phyloP scores from a whole-genome alignment of 2,888 invertebrate species.

The Euproctis similis region DNA sequence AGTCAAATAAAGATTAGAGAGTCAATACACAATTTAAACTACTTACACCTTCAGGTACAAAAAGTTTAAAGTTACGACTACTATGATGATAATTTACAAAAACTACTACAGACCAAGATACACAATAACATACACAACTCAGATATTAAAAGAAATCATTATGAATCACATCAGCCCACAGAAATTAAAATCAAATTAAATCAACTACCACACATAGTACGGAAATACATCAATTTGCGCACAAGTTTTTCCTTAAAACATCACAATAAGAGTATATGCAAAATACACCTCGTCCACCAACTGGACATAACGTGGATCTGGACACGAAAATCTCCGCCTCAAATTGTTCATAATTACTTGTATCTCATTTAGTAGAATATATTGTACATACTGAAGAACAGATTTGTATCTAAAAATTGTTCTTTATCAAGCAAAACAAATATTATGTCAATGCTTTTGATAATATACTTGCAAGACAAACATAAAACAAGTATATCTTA shows the following conservation, averaged over 20 bases:
- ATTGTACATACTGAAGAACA: slow-evolving; percentile 20
- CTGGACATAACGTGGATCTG: slow-evolving; percentile 39
- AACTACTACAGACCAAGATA: too few species aligned
- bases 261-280: slow-evolving; percentile 15
- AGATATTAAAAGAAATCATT: too few species aligned
- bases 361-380: too few species aligned
- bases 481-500: slow-evolving; percentile 38
- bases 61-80: too few species aligned
- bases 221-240: slow-evolving; percentile 5
- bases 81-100: too few species aligned
- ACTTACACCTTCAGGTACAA: too few species aligned
- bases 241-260: slow-evolving; percentile 4
- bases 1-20: too few species aligned
- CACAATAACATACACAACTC: too few species aligned
- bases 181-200: too few species aligned
- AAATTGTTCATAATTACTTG: slow-evolving; percentile 40
- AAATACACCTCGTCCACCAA: slow-evolving; percentile 36
- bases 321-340: slow-evolving; percentile 34
- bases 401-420: slow-evolving; percentile 16
- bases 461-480: slow-evolving; percentile 27
- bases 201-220: too few species aligned
- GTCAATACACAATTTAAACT: too few species aligned
- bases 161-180: too few species aligned
- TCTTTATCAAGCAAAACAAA: slow-evolving; percentile 43
- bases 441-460: slow-evolving; percentile 32